Evolutionary conservation across 35 echinoderm and acorn worm genomes (phyloP).

Genomic region (Heliocidaris tuberculata): DNA sequence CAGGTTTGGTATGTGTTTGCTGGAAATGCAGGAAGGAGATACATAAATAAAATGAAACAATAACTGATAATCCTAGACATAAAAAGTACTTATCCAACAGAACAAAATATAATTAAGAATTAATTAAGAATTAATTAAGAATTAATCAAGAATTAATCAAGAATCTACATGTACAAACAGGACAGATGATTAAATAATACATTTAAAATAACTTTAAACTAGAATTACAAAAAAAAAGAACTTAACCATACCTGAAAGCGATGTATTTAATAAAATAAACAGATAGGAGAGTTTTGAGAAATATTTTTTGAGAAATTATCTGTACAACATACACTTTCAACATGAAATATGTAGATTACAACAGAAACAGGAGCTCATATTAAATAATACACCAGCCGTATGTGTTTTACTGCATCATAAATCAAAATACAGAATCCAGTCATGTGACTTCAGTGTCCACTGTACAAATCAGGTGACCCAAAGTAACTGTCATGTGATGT

Average conservation of each 20-base stretch:
- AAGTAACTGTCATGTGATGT: not conserved
- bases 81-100: not conserved
- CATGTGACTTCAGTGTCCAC: not conserved
- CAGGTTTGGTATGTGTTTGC: not conserved
- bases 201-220: not conserved
- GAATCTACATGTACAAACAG: no score
- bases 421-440: not conserved
- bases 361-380: not conserved
- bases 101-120: not conserved
- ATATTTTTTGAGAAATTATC: not conserved
- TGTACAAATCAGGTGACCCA: not conserved
- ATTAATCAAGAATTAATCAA: not conserved
- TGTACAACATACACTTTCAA: not conserved
- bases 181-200: not conserved
- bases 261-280: not conserved
- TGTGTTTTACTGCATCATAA: not conserved
- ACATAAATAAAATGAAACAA: not conserved
- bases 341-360: not conserved
- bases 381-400: not conserved
- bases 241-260: not conserved
- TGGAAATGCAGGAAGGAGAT: not conserved
- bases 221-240: not conserved
- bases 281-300: not conserved
- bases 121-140: not conserved
- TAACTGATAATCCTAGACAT: not conserved